Base-by-base conservation (phyloP, 2,113 vertebrate genomes). In the Equus przewalskii region DNA sequence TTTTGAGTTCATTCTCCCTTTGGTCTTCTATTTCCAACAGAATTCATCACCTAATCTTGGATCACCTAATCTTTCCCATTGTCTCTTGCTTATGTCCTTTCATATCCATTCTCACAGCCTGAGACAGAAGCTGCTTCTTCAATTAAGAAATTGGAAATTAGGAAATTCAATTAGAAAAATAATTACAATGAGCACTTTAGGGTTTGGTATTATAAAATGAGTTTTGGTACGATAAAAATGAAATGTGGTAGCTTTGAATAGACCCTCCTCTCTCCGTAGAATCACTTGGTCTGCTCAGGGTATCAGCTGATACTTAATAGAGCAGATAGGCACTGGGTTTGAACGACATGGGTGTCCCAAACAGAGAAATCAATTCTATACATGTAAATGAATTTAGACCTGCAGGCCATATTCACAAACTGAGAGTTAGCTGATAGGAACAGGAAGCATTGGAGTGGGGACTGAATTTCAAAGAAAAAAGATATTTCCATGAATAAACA, bases 61-160 rank as follows among this genome's bases (percentile, higher is more conserved):
- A 41, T 67, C 5, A 78, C 1, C 36, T 41, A 41, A 41, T 41
- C 36, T 94, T 90, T 91, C 41, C 81, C 46, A 67, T n/a, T 86
- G 51, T 95, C 58, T 94, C 54, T 78, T 93, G 26, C 28, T 75
- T 76, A 76, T 41, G 33, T 79, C 51, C 30, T 89, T 94, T 94
- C 44, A 94, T 95, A 91, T 78, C 9, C 15, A 89, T 75, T 81
- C 56, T 91, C 81, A 96, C 1, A 58, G 7, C 5, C 58, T 78
- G 28, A 95, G 72, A 80, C 21, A 64, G 60, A 93, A 80, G 4
- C 14, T 64, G 24, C 16, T 12, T 89, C 54, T 82, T 93, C 64
- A 82, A 89, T 76, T 54, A 54, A 54, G 51, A 54, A 54, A 49
- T 49, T 49, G 49, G 49, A 49, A 49, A 54, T 54, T 54, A 54